Conservation (phyloP, 2,888 invertebrate species). For the Exocentrus adspersus region DNA sequence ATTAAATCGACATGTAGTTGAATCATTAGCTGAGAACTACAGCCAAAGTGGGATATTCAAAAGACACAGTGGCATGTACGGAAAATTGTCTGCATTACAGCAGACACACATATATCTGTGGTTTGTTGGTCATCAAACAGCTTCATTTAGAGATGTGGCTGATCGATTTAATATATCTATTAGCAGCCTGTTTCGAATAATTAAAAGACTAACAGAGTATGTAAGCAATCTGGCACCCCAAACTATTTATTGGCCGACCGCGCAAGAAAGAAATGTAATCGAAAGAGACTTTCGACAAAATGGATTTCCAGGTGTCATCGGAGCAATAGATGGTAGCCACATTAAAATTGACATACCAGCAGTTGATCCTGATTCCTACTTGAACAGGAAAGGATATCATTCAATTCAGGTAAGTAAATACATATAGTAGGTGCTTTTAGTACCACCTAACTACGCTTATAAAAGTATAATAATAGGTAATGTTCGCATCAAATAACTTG, state of each 20-base stretch:
- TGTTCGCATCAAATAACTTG: too few relatives aligned
- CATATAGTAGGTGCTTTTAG: too few relatives aligned
- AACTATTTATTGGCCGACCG: too few relatives aligned
- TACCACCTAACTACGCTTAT: too few relatives aligned
- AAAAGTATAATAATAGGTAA: too few relatives aligned
- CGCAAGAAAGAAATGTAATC: too few relatives aligned
- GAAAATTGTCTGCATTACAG: not conserved
- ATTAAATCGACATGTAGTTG: not conserved
- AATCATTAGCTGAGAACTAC: not conserved
- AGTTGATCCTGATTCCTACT: not conserved
- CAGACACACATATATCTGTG: not conserved
- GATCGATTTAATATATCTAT: not conserved
- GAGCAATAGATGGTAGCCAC: too few relatives aligned
- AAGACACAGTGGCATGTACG: not conserved
- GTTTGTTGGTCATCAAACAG: not conserved
- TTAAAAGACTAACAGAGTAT: not conserved
- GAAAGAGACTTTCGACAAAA: too few relatives aligned
- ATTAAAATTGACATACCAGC: not conserved
- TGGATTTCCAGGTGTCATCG: too few relatives aligned
- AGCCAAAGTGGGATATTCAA: not conserved
- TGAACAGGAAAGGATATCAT: not conserved
- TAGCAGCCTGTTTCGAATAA: not conserved
- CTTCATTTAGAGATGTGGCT: not conserved
- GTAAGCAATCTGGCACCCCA: too few relatives aligned
- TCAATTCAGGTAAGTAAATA: not conserved